These are phyloP conservation scores for Festucalex cinctus DNA, from an alignment of 2,113 vertebrate genomes.

Conservation along the genomic window DNA sequence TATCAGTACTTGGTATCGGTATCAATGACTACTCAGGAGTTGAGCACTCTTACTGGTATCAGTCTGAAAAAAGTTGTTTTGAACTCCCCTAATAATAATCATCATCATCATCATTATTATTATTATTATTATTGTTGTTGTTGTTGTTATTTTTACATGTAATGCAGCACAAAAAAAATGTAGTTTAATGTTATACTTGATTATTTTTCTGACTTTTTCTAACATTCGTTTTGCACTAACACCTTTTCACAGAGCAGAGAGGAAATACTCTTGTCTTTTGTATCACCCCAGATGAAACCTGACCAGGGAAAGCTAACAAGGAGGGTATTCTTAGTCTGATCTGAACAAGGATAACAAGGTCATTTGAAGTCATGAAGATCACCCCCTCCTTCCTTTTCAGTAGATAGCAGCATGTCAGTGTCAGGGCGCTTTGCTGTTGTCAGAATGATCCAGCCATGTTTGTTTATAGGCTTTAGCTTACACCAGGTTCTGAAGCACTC, in stretches of 20 bases:
- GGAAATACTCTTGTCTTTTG: slow-evolving; percentile 17
- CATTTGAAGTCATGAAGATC: slow-evolving; percentile 42
- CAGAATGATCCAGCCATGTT: slow-evolving; percentile 32
- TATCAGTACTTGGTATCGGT: too few species aligned
- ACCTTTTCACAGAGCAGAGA: background rate
- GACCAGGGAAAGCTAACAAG: slow-evolving; percentile 45
- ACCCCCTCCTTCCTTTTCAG: slow-evolving; percentile 14
- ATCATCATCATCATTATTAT: too few species aligned
- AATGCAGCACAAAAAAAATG: too few species aligned
- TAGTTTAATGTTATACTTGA: too few species aligned
- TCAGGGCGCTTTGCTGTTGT: slow-evolving; percentile 25
- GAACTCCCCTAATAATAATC: too few species aligned
- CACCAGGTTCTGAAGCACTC: background rate
- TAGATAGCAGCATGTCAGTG: slow-evolving; percentile 42
- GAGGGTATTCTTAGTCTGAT: slow-evolving; percentile 53
- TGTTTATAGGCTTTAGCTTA: slow-evolving; percentile 42
- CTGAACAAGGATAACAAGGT: slow-evolving; percentile 57
- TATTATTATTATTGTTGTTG: too few species aligned
- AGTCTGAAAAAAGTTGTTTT: too few species aligned
- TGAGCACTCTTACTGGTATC: too few species aligned
- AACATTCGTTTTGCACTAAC: background rate
- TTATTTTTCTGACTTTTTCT: too few species aligned
- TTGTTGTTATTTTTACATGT: too few species aligned
- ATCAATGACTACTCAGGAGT: too few species aligned
- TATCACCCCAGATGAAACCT: slow-evolving; percentile 41